Evolutionary conservation across 2,888 invertebrate species (phyloP).

Genomic region (Halictus quadricinctus): DNA sequence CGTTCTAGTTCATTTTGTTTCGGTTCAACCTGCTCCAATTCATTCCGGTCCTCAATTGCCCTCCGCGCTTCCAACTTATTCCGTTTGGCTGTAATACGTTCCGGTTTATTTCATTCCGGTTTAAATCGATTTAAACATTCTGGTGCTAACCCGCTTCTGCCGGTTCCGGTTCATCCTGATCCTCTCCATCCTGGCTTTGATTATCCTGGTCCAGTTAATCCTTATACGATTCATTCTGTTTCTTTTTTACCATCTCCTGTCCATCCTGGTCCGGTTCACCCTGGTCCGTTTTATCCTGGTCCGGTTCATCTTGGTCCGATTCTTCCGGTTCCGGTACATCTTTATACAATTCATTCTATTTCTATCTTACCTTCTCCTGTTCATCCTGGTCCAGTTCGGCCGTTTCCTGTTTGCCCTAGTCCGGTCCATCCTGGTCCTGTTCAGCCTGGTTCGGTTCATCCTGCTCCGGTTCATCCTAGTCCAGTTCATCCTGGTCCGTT

Average conservation of each 20-base stretch:
- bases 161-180: no score
- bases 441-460: background rate
- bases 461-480: background rate
- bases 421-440: background rate
- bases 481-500: background rate
- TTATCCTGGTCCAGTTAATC: no score
- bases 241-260: no score
- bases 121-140: conserved; percentile 1
- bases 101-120: background rate
- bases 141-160: background rate
- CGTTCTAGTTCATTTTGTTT: background rate
- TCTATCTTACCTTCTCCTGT: background rate
- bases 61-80: background rate
- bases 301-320: no score
- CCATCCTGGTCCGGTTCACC: no score
- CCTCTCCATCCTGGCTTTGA: no score
- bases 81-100: background rate
- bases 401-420: background rate
- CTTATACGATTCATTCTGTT: no score
- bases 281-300: no score
- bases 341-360: no score
- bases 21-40: background rate
- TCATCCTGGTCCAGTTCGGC: background rate
- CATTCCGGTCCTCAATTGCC: background rate
- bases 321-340: no score